Conservation (phyloP, 1,140 invertebrate species). For the Drosophila auraria region DNA sequence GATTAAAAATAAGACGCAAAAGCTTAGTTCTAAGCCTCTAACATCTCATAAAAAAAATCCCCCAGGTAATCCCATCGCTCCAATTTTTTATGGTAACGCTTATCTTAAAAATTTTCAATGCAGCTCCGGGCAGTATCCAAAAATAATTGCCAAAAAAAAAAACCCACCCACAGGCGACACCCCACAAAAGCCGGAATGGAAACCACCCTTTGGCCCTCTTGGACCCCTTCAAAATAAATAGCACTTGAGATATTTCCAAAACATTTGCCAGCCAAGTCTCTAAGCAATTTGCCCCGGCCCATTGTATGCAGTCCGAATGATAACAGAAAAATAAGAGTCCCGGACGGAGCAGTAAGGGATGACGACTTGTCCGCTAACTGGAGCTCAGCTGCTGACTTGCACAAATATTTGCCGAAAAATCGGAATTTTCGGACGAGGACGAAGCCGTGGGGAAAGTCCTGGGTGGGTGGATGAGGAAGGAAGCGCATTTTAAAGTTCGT, state of each 20-base stretch:
- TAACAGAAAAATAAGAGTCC: constrained; percentile 55
- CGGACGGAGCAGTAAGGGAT: constrained; percentile 26
- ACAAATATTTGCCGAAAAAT: constrained; percentile 76
- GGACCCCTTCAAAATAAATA: constrained; percentile 72
- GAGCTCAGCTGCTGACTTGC: constrained; percentile 66
- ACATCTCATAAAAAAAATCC: not conserved
- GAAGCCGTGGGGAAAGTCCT: not conserved
- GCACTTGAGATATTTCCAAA: constrained; percentile 81
- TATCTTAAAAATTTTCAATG: constrained; percentile 30
- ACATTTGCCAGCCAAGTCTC: constrained; percentile 71
- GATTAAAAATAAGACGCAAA: not conserved
- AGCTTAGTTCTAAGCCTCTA: not conserved
- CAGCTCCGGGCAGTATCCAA: constrained; percentile 12
- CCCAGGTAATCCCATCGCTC: not conserved
- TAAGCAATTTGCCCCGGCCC: constrained; percentile 60
- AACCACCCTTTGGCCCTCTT: constrained; percentile 40
- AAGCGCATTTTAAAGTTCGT: constrained; percentile 75
- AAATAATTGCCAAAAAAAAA: constrained; percentile 5
- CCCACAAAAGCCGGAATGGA: constrained; percentile 15
- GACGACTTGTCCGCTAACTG: constrained; percentile 28
- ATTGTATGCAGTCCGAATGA: constrained; percentile 69
- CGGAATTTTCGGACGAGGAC: constrained; percentile 16
- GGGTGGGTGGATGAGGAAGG: constrained; percentile 36
- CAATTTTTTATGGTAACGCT: constrained; percentile 15
- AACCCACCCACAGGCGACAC: constrained; percentile 17